Evolutionary conservation across 2,797 vertebrate genomes (phyloP).

Genomic region (Bovichtus variegatus): DNA sequence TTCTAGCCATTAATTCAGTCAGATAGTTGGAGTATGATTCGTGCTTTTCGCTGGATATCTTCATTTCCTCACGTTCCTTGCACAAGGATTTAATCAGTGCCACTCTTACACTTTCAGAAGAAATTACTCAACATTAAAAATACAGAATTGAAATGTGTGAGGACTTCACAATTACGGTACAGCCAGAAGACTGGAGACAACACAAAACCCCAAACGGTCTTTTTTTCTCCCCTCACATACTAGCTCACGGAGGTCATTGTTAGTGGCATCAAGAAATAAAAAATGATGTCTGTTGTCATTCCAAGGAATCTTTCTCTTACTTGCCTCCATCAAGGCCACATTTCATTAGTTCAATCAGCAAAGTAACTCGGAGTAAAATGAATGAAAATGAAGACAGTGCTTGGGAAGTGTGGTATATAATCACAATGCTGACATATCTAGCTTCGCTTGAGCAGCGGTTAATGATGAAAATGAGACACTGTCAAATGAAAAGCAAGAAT

Average conservation of each 20-base stretch:
- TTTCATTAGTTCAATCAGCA: slow-evolving; percentile 75
- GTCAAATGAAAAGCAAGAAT: slow-evolving; percentile 37
- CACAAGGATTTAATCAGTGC: slow-evolving; percentile 20
- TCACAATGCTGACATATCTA: slow-evolving; percentile 46
- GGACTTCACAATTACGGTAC: neutral
- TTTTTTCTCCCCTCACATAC: neutral
- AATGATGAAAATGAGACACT: slow-evolving; percentile 56
- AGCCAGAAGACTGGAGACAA: neutral
- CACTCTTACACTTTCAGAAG: neutral
- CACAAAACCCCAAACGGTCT: neutral
- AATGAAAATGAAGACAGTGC: slow-evolving; percentile 66
- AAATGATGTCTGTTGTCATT: slow-evolving; percentile 69
- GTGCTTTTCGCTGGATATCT: slow-evolving; percentile 12
- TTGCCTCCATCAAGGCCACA: slow-evolving; percentile 39
- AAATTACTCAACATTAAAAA: neutral
- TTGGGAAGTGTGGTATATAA: slow-evolving; percentile 68
- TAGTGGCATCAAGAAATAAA: slow-evolving; percentile 59
- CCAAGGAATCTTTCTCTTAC: slow-evolving; percentile 40
- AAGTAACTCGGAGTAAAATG: slow-evolving; percentile 74
- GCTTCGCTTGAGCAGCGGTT: slow-evolving; percentile 33
- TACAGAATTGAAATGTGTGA: slow-evolving; percentile 29
- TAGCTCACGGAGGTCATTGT: slow-evolving; percentile 51
- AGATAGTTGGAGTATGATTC: neutral
- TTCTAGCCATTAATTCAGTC: neutral
- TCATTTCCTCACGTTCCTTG: neutral